Percentiles rank a stretch among this genome's conserved stretches.
Evolutionary conservation across 2,797 vertebrate genomes (phyloP).

Genomic region (Acipenser ruthenus): DNA sequence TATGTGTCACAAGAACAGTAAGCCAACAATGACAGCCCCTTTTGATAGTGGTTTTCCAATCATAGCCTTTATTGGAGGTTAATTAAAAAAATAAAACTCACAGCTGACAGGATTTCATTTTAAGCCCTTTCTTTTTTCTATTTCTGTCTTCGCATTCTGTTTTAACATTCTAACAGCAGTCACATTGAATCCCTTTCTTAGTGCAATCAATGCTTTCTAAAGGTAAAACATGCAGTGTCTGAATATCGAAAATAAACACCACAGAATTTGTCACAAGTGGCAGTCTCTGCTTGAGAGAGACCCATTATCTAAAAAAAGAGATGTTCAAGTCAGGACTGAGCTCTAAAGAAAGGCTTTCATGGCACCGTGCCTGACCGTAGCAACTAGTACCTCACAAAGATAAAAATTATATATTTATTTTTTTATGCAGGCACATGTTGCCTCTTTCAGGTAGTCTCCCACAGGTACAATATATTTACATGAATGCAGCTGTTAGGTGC

Average conservation of each 20-base stretch:
- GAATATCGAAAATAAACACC: background rate
- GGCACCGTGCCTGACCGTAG: background rate
- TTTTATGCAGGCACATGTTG: no score
- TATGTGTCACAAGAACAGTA: no score
- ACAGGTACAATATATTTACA: no score
- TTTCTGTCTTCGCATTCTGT: background rate
- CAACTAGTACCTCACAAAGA: no score
- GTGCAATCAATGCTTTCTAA: slow-evolving; percentile 5
- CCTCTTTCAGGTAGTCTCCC: no score
- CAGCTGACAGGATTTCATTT: background rate
- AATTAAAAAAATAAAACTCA: background rate
- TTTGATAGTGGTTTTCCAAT: background rate
- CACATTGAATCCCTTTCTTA: background rate
- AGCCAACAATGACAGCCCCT: no score
- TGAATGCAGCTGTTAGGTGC: no score
- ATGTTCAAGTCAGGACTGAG: background rate
- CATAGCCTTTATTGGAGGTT: background rate
- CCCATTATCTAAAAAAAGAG: background rate
- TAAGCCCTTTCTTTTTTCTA: background rate
- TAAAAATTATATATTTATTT: no score
- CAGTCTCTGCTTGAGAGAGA: background rate
- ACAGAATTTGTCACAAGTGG: background rate
- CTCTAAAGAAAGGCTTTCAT: background rate
- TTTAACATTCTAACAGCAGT: background rate
- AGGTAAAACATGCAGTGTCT: background rate